A percentile compares a stretch with the other conserved stretches of the same genome.
phyloP scores from a whole-genome alignment of 2,888 invertebrate species.

The Nyleta sp. region DNA sequence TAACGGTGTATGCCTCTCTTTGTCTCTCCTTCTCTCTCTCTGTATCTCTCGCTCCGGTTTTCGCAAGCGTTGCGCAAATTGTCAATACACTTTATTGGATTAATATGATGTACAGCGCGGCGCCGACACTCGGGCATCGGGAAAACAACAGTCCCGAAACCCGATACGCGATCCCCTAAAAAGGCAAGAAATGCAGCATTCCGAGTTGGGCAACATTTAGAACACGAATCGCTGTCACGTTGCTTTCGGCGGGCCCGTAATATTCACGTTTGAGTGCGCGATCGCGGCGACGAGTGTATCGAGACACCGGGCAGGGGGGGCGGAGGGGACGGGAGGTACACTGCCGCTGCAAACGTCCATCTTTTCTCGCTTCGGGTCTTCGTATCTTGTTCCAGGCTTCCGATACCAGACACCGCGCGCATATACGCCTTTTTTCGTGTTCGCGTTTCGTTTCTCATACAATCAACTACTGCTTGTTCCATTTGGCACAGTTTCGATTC shows the following conservation, averaged over 20 bases:
- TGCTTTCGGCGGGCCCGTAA: slow-evolving; percentile 49
- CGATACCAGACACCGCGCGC: slow-evolving; percentile 56
- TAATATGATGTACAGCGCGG: slow-evolving; percentile 26
- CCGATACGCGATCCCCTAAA: slow-evolving; percentile 46
- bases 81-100: slow-evolving; percentile 14
- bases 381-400: slow-evolving; percentile 58
- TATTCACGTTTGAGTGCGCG: slow-evolving; percentile 63
- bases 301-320: too few species aligned
- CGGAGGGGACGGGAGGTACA: slow-evolving; percentile 36
- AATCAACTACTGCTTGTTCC: slow-evolving; percentile 48
- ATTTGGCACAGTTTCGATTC: slow-evolving; percentile 50
- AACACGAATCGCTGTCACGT: slow-evolving; percentile 62
- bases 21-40: too few species aligned
- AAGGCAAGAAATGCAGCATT: slow-evolving; percentile 48
- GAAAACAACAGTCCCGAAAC: slow-evolving; percentile 41
- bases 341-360: slow-evolving; percentile 48
- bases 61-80: slow-evolving; percentile 1
- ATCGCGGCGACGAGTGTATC: slow-evolving; percentile 48
- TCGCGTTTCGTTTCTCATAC: slow-evolving; percentile 50
- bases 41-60: too few species aligned
- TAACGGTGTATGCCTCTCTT: too few species aligned
- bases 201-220: slow-evolving; percentile 18
- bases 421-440: slow-evolving; percentile 47
- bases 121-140: slow-evolving; percentile 18
- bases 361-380: slow-evolving; percentile 57